Base-by-base conservation (phyloP, 2,797 vertebrate genomes). In the Lateolabrax maculatus region DNA sequence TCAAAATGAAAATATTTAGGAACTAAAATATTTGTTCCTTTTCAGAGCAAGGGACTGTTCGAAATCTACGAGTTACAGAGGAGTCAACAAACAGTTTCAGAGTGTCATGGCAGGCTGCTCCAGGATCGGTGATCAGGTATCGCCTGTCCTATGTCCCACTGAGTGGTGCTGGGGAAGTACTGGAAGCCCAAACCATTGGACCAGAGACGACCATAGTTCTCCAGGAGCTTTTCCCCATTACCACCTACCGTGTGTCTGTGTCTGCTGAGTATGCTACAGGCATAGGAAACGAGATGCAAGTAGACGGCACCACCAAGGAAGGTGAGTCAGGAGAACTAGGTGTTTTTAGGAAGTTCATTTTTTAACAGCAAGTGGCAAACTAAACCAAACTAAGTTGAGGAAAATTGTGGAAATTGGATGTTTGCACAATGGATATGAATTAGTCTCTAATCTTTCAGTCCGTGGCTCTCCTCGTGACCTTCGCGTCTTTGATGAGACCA, bases 51-150 rank as follows among this genome's bases (percentile, higher is more conserved):
- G 98, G 98, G 71, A 84, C 90, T 53, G 97, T 98, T 44, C 96
- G 95, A 84, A 96, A 97, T 70, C 87, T 99, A 81, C 94, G 80
- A 90, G 96, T 99, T 75, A 96, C 95, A 60, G 97, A 99, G 27
- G 95, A 97, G 90, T 97, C 97, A 0, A 97, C 95, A 1, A 96
- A 97, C 77, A 97, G 96, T 67, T 96, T 99, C 91, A 96, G 95
- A 73, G 93, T 99, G 61, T 96, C 95, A 9, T 99, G 98, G 98
- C 84, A 85, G 77, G 86, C 94, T 23, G 98, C 98, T 82, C 97
- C 96, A 23, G 98, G 98, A 78, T 74, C 96, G n/a, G 98, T 99
- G 74, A 91, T 97, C 64, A 94, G 95, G 46, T 99, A 99, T 77
- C 97, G 93, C 15, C 80, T 99, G 70, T 95, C 95, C 0, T 99